A percentile compares a stretch with the other conserved stretches of the same genome.
These are phyloP conservation scores for Lasius platythorax DNA, from an alignment of 2,888 invertebrate species.

Conservation along the genomic window DNA sequence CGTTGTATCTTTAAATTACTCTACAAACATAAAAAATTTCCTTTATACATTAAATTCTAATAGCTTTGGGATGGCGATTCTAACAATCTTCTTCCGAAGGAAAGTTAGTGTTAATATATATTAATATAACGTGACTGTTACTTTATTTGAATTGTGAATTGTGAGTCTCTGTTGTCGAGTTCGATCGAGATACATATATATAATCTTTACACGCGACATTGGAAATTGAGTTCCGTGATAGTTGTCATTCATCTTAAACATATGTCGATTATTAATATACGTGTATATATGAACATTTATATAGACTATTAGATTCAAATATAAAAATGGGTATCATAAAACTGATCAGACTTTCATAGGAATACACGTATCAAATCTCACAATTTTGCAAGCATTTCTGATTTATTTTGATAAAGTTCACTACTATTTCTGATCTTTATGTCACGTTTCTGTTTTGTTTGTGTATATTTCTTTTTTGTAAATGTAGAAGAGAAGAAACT, in stretches of 20 bases:
- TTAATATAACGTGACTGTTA: constrained; percentile 43
- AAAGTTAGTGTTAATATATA: constrained; percentile 54
- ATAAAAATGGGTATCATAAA: constrained; percentile 53
- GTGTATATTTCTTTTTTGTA: neutral
- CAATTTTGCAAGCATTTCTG: constrained; percentile 32
- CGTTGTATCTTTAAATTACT: constrained; percentile 69
- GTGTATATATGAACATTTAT: constrained; percentile 38
- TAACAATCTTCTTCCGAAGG: constrained; percentile 50
- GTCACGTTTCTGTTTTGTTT: constrained; percentile 31
- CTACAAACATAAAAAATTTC: constrained; percentile 69
- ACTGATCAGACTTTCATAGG: constrained; percentile 49
- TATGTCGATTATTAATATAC: constrained; percentile 50
- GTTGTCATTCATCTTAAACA: constrained; percentile 53
- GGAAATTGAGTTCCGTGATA: constrained; percentile 55
- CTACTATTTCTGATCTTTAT: constrained; percentile 36
- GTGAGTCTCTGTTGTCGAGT: constrained; percentile 50
- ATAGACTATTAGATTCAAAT: constrained; percentile 46
- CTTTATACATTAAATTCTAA: constrained; percentile 67
- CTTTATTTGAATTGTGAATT: constrained; percentile 20
- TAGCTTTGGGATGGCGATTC: constrained; percentile 56
- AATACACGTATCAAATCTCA: constrained; percentile 35
- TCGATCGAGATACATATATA: constrained; percentile 29
- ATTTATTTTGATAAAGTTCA: constrained; percentile 48
- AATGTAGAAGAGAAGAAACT: constrained; percentile 55
- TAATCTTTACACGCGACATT: constrained; percentile 52